Evolutionary conservation across 2,888 invertebrate species (phyloP), one percentile per base, ranked within the genome.

Genomic region (Mythimna loreyi): DNA sequence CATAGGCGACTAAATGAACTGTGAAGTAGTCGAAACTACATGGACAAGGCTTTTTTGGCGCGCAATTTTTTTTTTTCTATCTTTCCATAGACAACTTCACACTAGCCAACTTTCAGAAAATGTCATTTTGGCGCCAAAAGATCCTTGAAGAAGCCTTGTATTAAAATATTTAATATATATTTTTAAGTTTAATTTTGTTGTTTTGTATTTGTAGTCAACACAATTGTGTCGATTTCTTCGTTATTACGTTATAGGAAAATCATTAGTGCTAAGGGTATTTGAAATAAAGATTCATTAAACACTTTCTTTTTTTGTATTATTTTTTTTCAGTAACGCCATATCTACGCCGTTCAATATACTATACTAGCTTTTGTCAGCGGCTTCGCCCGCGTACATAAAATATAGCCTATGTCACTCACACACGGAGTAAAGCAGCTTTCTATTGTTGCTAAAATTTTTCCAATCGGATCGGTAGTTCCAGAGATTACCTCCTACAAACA

Each of bases 221-320:
- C 69, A 21, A 21, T 60, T 19, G 70, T 64, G 55, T 67, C 43
- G 47, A 65, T 52, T 19, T 55, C 47, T 58, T 64, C 64, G 62
- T 71, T 80, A 75, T 62, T 59, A 62, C 28, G 64, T 67, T 76
- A 53, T 79, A 76, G 58, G 40, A 65, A 64, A 80, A 77, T 80
- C 65, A 69, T 80, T 67, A 80, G 72, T 57, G 61, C 33, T 81
- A 76, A 74, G 73, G 68, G 59, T 74, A 79, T 71, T 58, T 76
- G 33, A 82, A 78, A 78, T 81, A 81, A 81, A 78, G 23, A 72
- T 64, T 79, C 6, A 76, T 64, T 72, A 53, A 71, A 75, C 45
- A 67, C 45, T 33, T 28, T 50, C 45, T 25, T 65, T 40, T 52
- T 30, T 30, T 28, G 19, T 16, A 23, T 23, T 49, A 23, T 23